Evolutionary conservation across 1,140 invertebrate genomes (phyloP).

Genomic region (Tribolium castaneum): DNA sequence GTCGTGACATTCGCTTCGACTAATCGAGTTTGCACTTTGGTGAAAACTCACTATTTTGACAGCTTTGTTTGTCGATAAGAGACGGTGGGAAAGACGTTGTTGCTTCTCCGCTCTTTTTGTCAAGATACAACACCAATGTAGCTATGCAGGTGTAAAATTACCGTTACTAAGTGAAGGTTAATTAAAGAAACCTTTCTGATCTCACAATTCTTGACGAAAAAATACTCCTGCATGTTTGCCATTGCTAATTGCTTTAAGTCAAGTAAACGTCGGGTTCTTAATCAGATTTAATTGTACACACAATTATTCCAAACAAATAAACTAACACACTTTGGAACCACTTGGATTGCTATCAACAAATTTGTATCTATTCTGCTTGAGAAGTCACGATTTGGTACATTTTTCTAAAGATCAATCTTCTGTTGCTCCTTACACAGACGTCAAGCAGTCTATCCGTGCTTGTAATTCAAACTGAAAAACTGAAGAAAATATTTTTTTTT

Average conservation of each 20-base stretch:
- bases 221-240: neutral
- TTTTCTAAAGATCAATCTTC: too few relatives aligned
- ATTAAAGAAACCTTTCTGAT: constrained; percentile 31
- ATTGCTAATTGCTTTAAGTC: constrained; percentile 11
- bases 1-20: constrained; percentile 31
- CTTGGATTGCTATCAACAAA: too few relatives aligned
- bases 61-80: neutral
- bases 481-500: too few relatives aligned
- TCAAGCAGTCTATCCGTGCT: too few relatives aligned
- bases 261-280: neutral
- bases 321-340: neutral
- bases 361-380: too few relatives aligned
- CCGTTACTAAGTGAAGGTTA: constrained; percentile 35
- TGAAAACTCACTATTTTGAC: constrained; percentile 11
- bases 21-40: constrained; percentile 22
- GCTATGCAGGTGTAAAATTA: constrained; percentile 19
- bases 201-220: constrained; percentile 8
- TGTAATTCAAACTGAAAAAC: too few relatives aligned
- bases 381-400: too few relatives aligned
- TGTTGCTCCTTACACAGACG: too few relatives aligned
- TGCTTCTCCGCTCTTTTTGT: neutral
- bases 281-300: neutral
- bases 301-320: neutral
- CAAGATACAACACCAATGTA: neutral
- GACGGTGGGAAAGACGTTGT: constrained; percentile 6